phyloP scores from a whole-genome alignment of 2,888 invertebrate species.

The Erebia ligea region DNA sequence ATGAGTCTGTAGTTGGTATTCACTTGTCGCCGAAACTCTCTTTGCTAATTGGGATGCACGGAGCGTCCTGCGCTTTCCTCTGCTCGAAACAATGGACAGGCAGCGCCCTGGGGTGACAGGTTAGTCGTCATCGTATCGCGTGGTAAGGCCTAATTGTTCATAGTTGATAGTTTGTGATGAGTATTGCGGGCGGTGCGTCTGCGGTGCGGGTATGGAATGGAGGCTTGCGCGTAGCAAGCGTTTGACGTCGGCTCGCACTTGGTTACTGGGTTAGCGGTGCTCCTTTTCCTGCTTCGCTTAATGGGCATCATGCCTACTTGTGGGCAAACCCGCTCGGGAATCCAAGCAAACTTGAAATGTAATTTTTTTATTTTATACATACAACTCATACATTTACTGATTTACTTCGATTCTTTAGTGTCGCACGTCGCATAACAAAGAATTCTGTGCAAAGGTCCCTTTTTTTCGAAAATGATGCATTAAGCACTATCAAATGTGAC shows the following conservation, averaged over 20 bases:
- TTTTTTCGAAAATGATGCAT: too few species aligned
- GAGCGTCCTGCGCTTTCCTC: conserved; percentile 74
- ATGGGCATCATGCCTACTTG: conserved; percentile 47
- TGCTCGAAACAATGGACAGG: conserved; percentile 69
- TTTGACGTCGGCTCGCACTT: conserved; percentile 73
- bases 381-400: neutral
- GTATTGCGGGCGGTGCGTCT: conserved; percentile 63
- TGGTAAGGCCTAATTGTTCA: conserved; percentile 45
- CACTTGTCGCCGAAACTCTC: conserved; percentile 78
- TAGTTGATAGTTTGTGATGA: conserved; percentile 52
- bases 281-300: conserved; percentile 79
- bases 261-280: conserved; percentile 82
- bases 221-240: conserved; percentile 68
- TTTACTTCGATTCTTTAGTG: neutral
- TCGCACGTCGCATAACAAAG: too few species aligned
- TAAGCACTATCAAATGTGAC: too few species aligned
- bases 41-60: conserved; percentile 74
- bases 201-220: conserved; percentile 75
- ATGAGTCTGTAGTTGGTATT: conserved; percentile 63
- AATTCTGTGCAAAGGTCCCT: neutral
- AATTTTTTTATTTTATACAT: conserved; percentile 12
- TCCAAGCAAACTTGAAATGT: conserved; percentile 37
- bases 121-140: conserved; percentile 58
- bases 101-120: conserved; percentile 67
- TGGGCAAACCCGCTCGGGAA: conserved; percentile 39